Base-by-base conservation (phyloP, 2,888 invertebrate genomes). In the Hermaeophaga mercurialis region DNA sequence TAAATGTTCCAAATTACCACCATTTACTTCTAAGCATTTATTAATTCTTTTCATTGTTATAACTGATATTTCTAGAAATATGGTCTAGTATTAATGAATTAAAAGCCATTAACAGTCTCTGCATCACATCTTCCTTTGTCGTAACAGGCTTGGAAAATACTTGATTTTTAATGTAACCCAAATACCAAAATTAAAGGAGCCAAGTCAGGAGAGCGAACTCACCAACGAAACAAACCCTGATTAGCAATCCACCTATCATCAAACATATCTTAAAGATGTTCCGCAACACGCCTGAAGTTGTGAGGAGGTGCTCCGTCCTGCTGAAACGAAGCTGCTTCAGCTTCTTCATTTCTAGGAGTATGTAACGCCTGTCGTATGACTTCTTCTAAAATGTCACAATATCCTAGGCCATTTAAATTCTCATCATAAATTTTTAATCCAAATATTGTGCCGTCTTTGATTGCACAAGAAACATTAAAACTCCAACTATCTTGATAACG, bases 401-500 rank as follows among this genome's bases (percentile, higher is more conserved):
- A 33, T 5, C 14, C 14, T 12, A 5, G 5, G 9, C 33, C 33
- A 33, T n/a, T 33, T 4, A 12, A 9, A 9, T 33, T 33, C 3
- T 12, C 5, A 9, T 33, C 33, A 33, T 33, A 33, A 33, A 33
- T 5, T 5, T 5, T 9, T 33, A 33, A 12, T 5, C 11, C 5
- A 5, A 33, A 5, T 3, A 33, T 33, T 33, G 3, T 33, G 33
- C 9, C 14, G 9, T 12, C 3, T 8, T 33, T 33, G 3, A 33
- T 33, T 3, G 33, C 33, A 33, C 33, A 33, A 33, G 9, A 33
- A 33, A 33, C 33, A 33, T 33, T 33, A 8, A 33, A 33, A 33
- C 33, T 33, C 3, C 3, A 33, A 8, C 5, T 33, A 11, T 33
- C 33, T 9, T 33, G 33, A 22, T 26, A 9, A 26, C 6, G 17